Percentiles rank a stretch among this genome's conserved stretches.
These are phyloP conservation scores for Origma solitaria DNA, from an alignment of 2,113 vertebrate genomes.

Conservation along the genomic window DNA sequence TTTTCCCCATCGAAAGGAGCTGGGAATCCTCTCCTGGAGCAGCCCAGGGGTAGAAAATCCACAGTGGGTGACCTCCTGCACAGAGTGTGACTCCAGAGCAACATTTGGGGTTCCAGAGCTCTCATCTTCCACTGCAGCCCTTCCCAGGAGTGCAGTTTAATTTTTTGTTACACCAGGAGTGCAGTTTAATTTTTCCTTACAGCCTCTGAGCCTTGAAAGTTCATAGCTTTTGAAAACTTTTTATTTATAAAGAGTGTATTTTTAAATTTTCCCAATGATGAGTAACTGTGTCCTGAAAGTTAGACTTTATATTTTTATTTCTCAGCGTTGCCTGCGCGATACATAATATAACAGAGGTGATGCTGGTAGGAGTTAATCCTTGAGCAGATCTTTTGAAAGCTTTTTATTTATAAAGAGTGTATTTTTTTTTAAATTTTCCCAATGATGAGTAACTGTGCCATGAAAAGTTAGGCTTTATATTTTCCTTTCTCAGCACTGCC, in stretches of 20 bases:
- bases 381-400: not conserved
- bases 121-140: not conserved
- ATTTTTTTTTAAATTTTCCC: not conserved
- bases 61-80: not conserved
- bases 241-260: not conserved
- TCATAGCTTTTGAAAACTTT: not conserved
- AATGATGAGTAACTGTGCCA: not conserved
- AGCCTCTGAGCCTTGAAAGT: not conserved
- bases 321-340: not conserved
- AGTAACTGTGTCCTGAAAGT: not conserved
- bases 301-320: not conserved
- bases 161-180: not conserved
- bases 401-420: not conserved
- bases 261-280: not conserved
- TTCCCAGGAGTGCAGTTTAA: not conserved
- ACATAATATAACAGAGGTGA: fast-evolving
- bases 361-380: not conserved
- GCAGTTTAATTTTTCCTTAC: not conserved
- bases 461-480: not conserved
- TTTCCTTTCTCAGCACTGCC: not conserved
- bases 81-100: not conserved
- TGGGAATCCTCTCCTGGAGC: not conserved
- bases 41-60: fast-evolving
- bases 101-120: not conserved
- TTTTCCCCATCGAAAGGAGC: not conserved